These are phyloP conservation scores for Lagopus muta DNA, from an alignment of 2,113 vertebrate genomes.

Conservation along the genomic window DNA sequence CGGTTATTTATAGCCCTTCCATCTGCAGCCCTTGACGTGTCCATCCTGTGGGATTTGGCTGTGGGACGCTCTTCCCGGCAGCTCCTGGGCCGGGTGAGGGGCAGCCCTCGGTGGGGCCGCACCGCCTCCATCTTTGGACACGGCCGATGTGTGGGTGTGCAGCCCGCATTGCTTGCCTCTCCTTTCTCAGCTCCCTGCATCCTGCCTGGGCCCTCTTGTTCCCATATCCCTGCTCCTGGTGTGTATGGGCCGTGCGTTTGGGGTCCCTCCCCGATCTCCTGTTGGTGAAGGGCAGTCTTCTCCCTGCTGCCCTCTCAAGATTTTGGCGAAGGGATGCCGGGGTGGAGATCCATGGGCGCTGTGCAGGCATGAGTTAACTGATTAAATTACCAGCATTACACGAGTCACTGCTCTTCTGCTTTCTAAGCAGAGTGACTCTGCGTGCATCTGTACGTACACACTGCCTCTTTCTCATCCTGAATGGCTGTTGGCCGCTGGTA, in stretches of 20 bases:
- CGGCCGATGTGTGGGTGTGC: neutral
- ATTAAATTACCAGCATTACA: conserved; percentile 45
- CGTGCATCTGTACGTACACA: neutral
- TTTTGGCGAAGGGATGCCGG: neutral
- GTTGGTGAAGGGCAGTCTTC: too few relatives aligned
- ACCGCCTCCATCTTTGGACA: neutral
- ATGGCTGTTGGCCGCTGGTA: neutral
- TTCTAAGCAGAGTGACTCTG: conserved; percentile 57
- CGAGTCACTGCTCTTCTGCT: conserved; percentile 51
- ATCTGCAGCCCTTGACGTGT: neutral
- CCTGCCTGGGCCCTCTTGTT: neutral
- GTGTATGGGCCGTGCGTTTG: neutral
- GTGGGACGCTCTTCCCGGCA: conserved; percentile 32
- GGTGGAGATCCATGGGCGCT: neutral
- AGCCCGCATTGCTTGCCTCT: neutral
- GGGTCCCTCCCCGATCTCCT: neutral
- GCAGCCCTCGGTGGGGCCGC: neutral
- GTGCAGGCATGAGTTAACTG: conserved; percentile 51
- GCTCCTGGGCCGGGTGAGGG: conserved; percentile 18
- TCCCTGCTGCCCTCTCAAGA: too few relatives aligned
- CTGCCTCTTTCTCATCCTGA: neutral
- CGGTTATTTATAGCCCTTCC: conserved; percentile 34
- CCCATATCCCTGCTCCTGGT: neutral
- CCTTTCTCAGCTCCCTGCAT: neutral
- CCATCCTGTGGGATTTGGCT: conserved; percentile 20